Percentiles rank a stretch among this genome's conserved stretches.
Conservation (phyloP, 2,797 vertebrate species). For the Pseudopleuronectes americanus region DNA sequence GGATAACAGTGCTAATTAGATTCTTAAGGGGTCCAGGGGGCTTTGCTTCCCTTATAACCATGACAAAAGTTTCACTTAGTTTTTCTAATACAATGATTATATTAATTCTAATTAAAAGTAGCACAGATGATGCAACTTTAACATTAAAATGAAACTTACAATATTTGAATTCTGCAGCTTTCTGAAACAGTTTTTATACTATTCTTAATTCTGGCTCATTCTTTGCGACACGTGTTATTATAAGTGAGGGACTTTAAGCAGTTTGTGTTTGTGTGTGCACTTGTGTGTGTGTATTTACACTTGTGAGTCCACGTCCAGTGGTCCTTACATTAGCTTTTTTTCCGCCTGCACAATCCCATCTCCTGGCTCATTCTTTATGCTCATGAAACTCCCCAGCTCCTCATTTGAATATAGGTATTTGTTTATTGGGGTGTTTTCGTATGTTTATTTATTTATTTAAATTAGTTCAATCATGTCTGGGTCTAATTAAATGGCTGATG, state of each 20-base stretch:
- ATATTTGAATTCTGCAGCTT: slow-evolving; percentile 4
- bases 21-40: too few species aligned
- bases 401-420: slow-evolving; percentile 84
- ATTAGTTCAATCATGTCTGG: slow-evolving; percentile 81
- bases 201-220: slow-evolving; percentile 16
- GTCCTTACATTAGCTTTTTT: slow-evolving; percentile 69
- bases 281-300: slow-evolving; percentile 7
- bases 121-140: neutral
- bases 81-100: neutral
- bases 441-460: slow-evolving; percentile 86
- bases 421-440: slow-evolving; percentile 78
- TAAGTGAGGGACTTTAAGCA: slow-evolving; percentile 34
- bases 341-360: slow-evolving; percentile 69
- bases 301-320: slow-evolving; percentile 60
- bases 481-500: slow-evolving; percentile 86
- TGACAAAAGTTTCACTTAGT: neutral
- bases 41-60: too few species aligned
- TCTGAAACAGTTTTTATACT: slow-evolving; percentile 2
- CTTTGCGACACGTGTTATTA: slow-evolving; percentile 22
- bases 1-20: too few species aligned
- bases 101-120: neutral
- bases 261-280: slow-evolving; percentile 22
- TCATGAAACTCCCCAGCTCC: slow-evolving; percentile 52
- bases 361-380: slow-evolving; percentile 63
- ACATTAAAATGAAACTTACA: slow-evolving; percentile 2